Percentiles rank a stretch among this genome's conserved stretches.
phyloP scores from a whole-genome alignment of 1,140 invertebrate genomes.

The Ceratina japonica region DNA sequence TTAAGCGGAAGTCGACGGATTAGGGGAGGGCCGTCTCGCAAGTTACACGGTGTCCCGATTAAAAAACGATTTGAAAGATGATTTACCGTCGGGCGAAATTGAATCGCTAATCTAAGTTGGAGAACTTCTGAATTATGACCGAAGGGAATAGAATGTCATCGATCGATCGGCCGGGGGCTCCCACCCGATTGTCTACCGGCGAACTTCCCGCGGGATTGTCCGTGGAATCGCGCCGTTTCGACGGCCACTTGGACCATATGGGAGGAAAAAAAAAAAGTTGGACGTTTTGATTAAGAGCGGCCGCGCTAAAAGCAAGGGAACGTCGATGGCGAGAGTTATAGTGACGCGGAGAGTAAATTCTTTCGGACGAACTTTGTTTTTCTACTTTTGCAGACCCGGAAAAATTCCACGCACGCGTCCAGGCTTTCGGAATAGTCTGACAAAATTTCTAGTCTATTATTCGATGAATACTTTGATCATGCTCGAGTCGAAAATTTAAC shows the following conservation, averaged over 20 bases:
- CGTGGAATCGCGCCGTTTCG: conserved; percentile 38
- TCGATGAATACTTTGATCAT: too few species aligned
- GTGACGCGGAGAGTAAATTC: conserved; percentile 9
- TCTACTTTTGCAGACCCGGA: not conserved
- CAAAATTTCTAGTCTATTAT: too few species aligned
- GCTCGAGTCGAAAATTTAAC: too few species aligned
- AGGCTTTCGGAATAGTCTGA: too few species aligned
- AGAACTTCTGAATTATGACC: conserved; percentile 70
- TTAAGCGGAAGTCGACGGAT: too few species aligned
- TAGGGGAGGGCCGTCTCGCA: conserved; percentile 20
- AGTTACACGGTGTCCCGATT: conserved; percentile 63
- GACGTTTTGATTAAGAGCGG: conserved; percentile 42
- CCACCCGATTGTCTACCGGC: conserved; percentile 43
- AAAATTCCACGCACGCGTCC: not conserved
- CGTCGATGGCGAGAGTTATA: conserved; percentile 20
- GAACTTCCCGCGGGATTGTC: conserved; percentile 49
- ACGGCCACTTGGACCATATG: conserved; percentile 38
- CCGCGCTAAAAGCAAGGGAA: conserved; percentile 13
- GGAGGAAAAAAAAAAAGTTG: conserved; percentile 29
- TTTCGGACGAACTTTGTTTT: conserved; percentile 7
- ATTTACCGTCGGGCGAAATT: conserved; percentile 69
- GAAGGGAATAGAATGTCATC: conserved; percentile 66
- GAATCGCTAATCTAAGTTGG: conserved; percentile 75
- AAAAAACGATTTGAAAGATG: conserved; percentile 69
- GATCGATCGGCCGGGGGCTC: conserved; percentile 43